phyloP scores from a whole-genome alignment of 2,888 invertebrate species.

The Dryococelus australis region DNA sequence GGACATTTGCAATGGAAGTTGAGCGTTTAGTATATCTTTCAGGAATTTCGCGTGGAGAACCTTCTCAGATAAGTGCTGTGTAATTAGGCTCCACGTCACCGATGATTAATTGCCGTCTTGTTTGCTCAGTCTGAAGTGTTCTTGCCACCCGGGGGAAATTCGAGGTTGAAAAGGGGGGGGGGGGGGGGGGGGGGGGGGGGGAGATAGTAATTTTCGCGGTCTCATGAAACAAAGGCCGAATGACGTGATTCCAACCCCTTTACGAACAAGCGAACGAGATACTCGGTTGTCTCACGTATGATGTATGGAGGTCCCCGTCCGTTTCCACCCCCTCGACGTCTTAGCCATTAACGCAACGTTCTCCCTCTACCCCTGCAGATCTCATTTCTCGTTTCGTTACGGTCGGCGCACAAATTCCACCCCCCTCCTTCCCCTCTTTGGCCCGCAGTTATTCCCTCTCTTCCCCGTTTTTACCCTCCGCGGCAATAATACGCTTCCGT shows the following conservation, averaged over 20 bases:
- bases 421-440: neutral
- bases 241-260: neutral
- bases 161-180: neutral
- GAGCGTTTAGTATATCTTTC: neutral
- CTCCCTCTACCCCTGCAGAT: neutral
- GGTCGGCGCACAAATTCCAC: neutral
- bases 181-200: neutral
- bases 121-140: neutral
- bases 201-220: neutral
- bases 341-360: neutral
- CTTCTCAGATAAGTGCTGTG: neutral
- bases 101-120: neutral
- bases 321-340: neutral
- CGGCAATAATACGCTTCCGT: neutral
- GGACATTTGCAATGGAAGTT: no score
- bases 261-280: neutral
- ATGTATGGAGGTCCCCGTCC: neutral
- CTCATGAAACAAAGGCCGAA: neutral
- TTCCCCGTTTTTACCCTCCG: neutral
- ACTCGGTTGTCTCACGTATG: neutral
- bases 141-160: no score
- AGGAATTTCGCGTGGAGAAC: neutral
- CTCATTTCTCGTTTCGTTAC: conserved; percentile 16
- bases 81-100: neutral
- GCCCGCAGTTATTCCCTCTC: neutral